phyloP scores from a whole-genome alignment of 1,140 invertebrate species.

The Mylabris phalerata region DNA sequence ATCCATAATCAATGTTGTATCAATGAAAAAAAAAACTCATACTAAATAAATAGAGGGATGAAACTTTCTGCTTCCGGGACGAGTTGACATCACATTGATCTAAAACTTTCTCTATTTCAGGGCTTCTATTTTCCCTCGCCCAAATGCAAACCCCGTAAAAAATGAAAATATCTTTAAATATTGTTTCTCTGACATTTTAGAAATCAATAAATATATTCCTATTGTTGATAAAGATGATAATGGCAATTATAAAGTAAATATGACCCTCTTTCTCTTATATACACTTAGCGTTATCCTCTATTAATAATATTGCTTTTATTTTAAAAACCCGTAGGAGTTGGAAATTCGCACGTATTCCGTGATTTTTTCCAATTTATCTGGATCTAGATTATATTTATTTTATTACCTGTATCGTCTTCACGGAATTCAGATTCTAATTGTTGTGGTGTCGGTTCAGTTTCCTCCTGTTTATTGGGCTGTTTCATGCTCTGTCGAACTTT shows the following conservation, averaged over 20 bases:
- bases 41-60: no score
- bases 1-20: no score
- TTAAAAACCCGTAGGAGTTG: neutral
- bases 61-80: neutral
- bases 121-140: no score
- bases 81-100: neutral
- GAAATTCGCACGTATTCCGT: neutral
- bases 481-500: slow-evolving; percentile 56
- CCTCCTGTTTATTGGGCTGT: slow-evolving; percentile 42
- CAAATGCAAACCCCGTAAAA: no score
- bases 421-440: slow-evolving; percentile 69
- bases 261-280: no score
- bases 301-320: slow-evolving; percentile 1
- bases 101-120: neutral
- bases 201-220: slow-evolving; percentile 1
- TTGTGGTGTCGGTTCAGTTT: slow-evolving; percentile 57
- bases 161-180: no score
- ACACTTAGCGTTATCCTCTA: neutral
- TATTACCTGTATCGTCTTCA: slow-evolving; percentile 67
- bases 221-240: no score
- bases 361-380: neutral
- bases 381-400: neutral
- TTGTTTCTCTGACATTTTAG: slow-evolving; percentile 6
- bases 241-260: no score
- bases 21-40: no score